Conservation (phyloP, 2,113 vertebrate genomes). For the Oreotrochilus melanogaster region DNA sequence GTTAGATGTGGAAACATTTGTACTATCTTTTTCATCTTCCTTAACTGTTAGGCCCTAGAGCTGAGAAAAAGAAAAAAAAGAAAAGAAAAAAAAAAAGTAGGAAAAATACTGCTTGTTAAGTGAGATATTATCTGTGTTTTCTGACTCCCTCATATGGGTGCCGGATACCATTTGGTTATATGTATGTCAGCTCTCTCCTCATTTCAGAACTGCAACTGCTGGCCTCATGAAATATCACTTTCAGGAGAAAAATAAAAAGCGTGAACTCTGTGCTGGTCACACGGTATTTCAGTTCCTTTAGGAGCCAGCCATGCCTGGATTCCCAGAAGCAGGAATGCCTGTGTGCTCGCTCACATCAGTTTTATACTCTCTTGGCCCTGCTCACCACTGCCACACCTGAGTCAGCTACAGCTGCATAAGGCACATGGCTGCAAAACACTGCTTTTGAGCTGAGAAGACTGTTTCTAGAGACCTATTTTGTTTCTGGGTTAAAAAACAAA, state of each 20-base stretch:
- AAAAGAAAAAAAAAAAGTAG: background rate
- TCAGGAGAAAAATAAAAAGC: slow-evolving; percentile 67
- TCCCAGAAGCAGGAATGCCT: slow-evolving; percentile 34
- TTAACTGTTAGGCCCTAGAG: slow-evolving; percentile 28
- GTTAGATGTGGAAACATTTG: slow-evolving; percentile 28
- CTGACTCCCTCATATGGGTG: slow-evolving; percentile 32
- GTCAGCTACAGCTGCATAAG: background rate
- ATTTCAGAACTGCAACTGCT: slow-evolving; percentile 77
- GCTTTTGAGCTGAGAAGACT: background rate
- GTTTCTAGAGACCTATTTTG: background rate
- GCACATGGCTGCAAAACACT: background rate
- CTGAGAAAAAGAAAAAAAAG: background rate
- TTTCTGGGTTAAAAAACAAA: background rate
- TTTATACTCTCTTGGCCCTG: background rate
- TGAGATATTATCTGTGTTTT: slow-evolving; percentile 74
- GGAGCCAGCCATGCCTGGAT: slow-evolving; percentile 14
- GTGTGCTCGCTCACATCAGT: background rate
- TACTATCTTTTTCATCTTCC: background rate
- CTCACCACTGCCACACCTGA: background rate
- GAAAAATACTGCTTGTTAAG: slow-evolving; percentile 64
- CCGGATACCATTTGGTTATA: slow-evolving; percentile 72
- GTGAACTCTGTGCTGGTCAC: slow-evolving; percentile 21
- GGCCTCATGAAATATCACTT: slow-evolving; percentile 71
- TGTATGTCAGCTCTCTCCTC: slow-evolving; percentile 71
- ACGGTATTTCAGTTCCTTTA: slow-evolving; percentile 7